Evolutionary conservation across 1,140 invertebrate species (phyloP).

Genomic region (Ceratina calcarata): DNA sequence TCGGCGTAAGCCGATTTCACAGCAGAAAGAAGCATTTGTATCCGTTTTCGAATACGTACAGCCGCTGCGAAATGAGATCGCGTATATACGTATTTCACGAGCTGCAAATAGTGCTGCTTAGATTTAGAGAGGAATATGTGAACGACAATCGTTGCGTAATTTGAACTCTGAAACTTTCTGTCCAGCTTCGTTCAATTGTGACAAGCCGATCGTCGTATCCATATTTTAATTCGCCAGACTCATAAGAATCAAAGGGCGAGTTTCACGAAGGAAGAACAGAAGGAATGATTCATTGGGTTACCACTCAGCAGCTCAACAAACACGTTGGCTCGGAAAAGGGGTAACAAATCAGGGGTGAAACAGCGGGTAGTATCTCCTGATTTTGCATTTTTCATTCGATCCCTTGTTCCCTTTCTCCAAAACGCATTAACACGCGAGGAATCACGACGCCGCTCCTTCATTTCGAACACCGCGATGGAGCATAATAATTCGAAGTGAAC

Average conservation of each 20-base stretch:
- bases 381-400: slow-evolving; percentile 43
- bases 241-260: no score
- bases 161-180: no score
- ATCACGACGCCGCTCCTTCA: background rate
- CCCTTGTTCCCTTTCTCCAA: background rate
- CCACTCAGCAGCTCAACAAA: slow-evolving; percentile 55
- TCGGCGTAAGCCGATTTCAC: slow-evolving; percentile 33
- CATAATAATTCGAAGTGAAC: no score
- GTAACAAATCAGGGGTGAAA: background rate
- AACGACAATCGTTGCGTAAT: no score
- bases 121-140: no score
- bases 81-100: no score
- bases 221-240: no score
- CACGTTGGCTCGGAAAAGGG: slow-evolving; percentile 29
- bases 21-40: background rate
- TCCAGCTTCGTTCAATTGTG: no score
- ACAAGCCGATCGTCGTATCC: no score
- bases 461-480: no score
- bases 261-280: background rate
- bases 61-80: background rate
- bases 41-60: background rate
- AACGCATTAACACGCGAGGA: slow-evolving; percentile 11
- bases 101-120: no score
- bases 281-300: slow-evolving; percentile 9
- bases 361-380: slow-evolving; percentile 22